Base-by-base conservation (phyloP, 92 coral and sea anemone genomes). In the Siderastrea radians region DNA sequence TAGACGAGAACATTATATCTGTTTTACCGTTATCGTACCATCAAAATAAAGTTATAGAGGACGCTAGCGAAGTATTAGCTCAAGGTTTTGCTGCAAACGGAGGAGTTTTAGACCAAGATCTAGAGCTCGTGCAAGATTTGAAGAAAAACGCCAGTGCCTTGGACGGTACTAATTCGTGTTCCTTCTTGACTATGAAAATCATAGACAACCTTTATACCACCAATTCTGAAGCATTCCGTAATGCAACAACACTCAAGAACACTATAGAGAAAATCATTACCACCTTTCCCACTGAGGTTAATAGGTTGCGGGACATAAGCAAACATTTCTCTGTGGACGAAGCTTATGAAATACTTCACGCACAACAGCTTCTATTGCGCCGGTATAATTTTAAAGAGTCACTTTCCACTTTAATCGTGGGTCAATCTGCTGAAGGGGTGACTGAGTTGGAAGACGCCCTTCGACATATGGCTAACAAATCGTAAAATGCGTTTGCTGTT, bases 161-260 rank as follows among this genome's bases (percentile, higher is more conserved):
- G 43, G 92, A 89, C 53, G 92, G 84, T 12, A 83, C 92, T 0
- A 89, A 89, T 89, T 76, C 90, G 2, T 89, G 92, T 49, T 17
- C 76, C 80, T 89, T 72, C 54, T 19, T 84, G 6, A 55, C 84
- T 1, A 47, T 85, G 58, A 62, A 86, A 46, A 82, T 66, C 57
- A 65, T 74, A 74, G 50, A 89, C 68, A 68, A 49, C 16, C 64
- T 89, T 60, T 59, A 6, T 15, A 46, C 44, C 38, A 4, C 44
- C 59, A 62, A 68, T 58, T 26, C 26, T 52, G 38, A 26, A 26
- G 38, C 38, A 26, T 72, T 72, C 77, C 58, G 9, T 72, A 52
- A 10, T 72, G 11, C 19, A 48, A n/a, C 61, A 72, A 12, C 54
- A 71, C 51, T 70, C 75, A 70, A 70, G 53, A 70, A 70, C 54